Base-by-base conservation (phyloP, 2,797 vertebrate genomes). In the Sebastes kiyomatsui region DNA sequence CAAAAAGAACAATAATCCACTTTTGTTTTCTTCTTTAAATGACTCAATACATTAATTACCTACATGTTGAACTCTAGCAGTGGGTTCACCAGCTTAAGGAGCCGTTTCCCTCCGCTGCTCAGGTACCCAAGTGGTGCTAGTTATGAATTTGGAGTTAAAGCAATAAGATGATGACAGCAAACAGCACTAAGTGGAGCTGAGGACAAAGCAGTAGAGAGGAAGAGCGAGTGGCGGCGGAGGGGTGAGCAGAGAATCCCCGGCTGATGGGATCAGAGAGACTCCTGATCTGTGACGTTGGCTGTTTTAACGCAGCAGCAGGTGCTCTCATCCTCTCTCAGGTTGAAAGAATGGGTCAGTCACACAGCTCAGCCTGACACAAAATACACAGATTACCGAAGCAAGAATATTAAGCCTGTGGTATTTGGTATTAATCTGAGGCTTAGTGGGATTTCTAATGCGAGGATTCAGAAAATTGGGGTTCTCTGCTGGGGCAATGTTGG, bases 231-330 rank as follows among this genome's bases (percentile, higher is more conserved):
- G 46, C 32, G 16, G 54, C 32, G 20, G 67, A 32, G 46, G 35
- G 75, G 68, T 6, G 52, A 71, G 76, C 38, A 32, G 49, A 70
- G 67, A 72, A 77, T 59, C 62, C 42, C 6, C 33, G 54, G 75
- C 69, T 84, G 77, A 81, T 13, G 38, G 81, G 87, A 90, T 92
- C 83, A 93, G 77, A 77, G 59, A 5, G 49, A 67, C 67, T 68
- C 61, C 32, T 64, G 30, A 66, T 71, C 35, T 54, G 83, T 87
- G 87, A 90, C 80, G 73, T 33, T 1, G 22, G 33, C 14, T 27
- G 66, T 67, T 84, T 85, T 81, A 86, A 82, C 1, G 13, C 75
- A 80, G 73, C 92, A 92, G 91, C 84, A 90, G 86, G 88, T 87
- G 79, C 18, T 87, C 81, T 92, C 88, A 81, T 87, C 88, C 85